Base-by-base conservation (phyloP, 2,797 vertebrate species). In the Cuniculus paca region DNA sequence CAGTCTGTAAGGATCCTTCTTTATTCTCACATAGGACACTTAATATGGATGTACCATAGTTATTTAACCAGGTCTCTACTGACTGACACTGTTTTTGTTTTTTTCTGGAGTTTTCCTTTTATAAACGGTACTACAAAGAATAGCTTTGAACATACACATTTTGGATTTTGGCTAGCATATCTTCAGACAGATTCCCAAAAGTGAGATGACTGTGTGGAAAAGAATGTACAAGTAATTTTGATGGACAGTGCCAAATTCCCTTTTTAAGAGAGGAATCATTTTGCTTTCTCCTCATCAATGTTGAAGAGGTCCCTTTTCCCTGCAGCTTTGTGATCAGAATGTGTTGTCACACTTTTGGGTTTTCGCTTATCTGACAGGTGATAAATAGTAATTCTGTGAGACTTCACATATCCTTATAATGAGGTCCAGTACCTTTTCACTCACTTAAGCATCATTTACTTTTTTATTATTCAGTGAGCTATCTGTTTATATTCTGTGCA, bases 141-240 rank as follows among this genome's bases (percentile, higher is more conserved):
- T 50, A 90, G 45, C 85, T 95, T 88, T 86, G 94, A 83, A 50
- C 61, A 72, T 34, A 50, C 1, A 77, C 79, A 42, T 70, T 90
- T 93, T n/a, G 45, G 74, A 65, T 50, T 75, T 93, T 83, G 83
- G 96, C 86, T 86, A 92, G 82, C 7, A 42, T 95, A 36, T 93
- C 80, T 90, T 88, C 78, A 94, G 80, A 85, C 54, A 83, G 78
- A 90, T 52, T 94, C 72, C 17, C 61, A 39, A 89, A 93, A 54
- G 77, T 90, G 58, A 91, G 45, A 90, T 95, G 90, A 88, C 92
- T 90, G 36, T 78, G 50, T 94, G 45, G 19, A 93, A 96, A 96
- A 88, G 63, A 93, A 92, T 56, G 65, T 5, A 20, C 45, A 7
- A 68, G 72, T 70, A 52, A 81, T 60, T 31, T 14, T 28, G 9